Evolutionary conservation across 1,140 invertebrate genomes (phyloP), one percentile per base, ranked within the genome.

Genomic region (Forficula auricularia): DNA sequence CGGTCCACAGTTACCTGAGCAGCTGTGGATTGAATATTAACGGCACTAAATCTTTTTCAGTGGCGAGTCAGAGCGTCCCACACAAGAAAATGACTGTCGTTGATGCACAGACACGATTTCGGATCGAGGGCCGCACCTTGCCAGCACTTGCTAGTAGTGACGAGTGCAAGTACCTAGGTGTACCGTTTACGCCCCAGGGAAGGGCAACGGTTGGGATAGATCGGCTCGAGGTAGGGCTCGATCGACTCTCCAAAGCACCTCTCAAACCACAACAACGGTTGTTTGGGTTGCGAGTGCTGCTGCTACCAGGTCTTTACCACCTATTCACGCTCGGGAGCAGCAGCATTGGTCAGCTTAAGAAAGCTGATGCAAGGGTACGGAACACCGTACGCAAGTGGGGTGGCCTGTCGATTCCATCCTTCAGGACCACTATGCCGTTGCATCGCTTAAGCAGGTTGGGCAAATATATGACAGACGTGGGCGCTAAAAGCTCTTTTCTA

Each of bases 21-120:
- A 6, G 10, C 22, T 27, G 22, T 27, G 10, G 22, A 10, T 10
- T 27, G 4, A 27, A 10, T 27, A 27, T 27, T 10, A 27, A 10
- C 22, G 22, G 22, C 22, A 27, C 22, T 6, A 27, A 27, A 27
- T 27, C 22, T 10, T 27, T 27, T 10, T 6, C 4, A 6, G 22
- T 27, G 22, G 22, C 10, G 22, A 4, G 4, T 16, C n/a, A 3
- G 30, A 43, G 1, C 12, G 22, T 27, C 4, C 22, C 22, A 27
- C 18, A 48, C 7, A 20, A 33, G 2, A 9, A 19, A 1, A 41
- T 43, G 9, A 49, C 51, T 0, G 10, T 48, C 1, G n/a, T 36
- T 12, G 2, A 44, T 32, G 1, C 14, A 30, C 4, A 18, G 15
- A 27, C 22, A 6, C 4, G 22, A 10, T 53, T 47, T 22, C 14